Conservation (phyloP, 2,888 invertebrate species). For the Xylophagus ater region DNA sequence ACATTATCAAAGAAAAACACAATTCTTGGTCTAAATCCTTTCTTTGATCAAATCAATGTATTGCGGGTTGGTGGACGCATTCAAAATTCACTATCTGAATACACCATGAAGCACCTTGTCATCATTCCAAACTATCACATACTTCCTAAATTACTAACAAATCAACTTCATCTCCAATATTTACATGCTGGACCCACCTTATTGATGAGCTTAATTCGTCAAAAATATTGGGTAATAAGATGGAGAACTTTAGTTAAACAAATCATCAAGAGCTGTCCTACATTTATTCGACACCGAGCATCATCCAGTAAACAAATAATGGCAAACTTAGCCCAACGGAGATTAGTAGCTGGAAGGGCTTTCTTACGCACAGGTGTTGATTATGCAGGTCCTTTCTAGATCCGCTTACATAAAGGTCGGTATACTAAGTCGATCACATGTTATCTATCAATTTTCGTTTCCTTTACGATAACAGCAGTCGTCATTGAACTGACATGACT, state of each 20-base stretch:
- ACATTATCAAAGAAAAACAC: neutral
- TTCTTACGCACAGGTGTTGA: constrained; percentile 2
- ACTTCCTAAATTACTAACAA: neutral
- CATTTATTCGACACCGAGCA: neutral
- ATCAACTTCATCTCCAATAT: neutral
- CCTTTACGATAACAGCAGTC: constrained; percentile 11
- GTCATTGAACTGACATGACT: neutral
- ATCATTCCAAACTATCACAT: neutral
- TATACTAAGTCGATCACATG: neutral
- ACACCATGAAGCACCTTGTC: neutral
- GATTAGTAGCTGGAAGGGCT: neutral
- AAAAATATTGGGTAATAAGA: constrained; percentile 2
- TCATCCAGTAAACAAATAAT: neutral
- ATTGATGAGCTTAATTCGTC: neutral
- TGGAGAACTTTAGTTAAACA: neutral
- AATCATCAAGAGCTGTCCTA: neutral
- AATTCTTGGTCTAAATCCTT: neutral
- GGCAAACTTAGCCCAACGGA: neutral
- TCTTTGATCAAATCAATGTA: neutral
- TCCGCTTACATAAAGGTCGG: neutral
- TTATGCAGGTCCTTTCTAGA: constrained; percentile 1
- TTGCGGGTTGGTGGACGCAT: constrained; percentile 1
- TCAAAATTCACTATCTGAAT: neutral
- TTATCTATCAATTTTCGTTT: constrained; percentile 13
- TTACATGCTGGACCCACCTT: neutral